Conservation (phyloP, 2,797 vertebrate genomes). For the Chanos chanos region DNA sequence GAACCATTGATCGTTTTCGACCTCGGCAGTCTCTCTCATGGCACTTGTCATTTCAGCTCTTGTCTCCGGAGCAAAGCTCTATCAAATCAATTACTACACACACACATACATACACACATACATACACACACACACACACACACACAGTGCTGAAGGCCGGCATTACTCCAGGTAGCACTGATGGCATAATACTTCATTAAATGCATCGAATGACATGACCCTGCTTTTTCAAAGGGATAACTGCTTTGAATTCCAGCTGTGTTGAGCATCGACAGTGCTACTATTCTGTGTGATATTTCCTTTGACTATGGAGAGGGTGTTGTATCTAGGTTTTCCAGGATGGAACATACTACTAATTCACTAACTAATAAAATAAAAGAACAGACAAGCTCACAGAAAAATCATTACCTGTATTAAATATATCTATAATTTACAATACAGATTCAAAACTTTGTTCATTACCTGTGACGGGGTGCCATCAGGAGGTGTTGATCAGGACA, state of each 20-base stretch:
- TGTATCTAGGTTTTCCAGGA: not conserved
- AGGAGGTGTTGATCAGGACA: not conserved
- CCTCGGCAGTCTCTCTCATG: constrained; percentile 18
- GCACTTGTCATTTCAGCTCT: constrained; percentile 44
- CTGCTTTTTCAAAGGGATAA: constrained; percentile 18
- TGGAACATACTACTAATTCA: no score
- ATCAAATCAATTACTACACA: constrained; percentile 57
- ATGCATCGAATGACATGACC: constrained; percentile 5
- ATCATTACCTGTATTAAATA: not conserved
- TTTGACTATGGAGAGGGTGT: not conserved
- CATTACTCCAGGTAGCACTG: constrained; percentile 9
- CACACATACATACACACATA: no score
- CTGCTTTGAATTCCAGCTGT: constrained; percentile 10
- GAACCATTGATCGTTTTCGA: constrained; percentile 17
- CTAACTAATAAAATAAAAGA: no score
- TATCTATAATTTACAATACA: not conserved
- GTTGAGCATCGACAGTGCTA: not conserved
- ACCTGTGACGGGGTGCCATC: constrained; percentile 29
- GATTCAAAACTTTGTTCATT: constrained; percentile 9
- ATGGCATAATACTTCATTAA: constrained; percentile 22
- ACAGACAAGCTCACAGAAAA: no score
- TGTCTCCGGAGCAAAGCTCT: constrained; percentile 18
- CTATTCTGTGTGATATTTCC: not conserved
- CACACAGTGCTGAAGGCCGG: constrained; percentile 22
- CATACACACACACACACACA: no score